Conservation (phyloP, 2,888 invertebrate genomes). For the Phasia obesa region DNA sequence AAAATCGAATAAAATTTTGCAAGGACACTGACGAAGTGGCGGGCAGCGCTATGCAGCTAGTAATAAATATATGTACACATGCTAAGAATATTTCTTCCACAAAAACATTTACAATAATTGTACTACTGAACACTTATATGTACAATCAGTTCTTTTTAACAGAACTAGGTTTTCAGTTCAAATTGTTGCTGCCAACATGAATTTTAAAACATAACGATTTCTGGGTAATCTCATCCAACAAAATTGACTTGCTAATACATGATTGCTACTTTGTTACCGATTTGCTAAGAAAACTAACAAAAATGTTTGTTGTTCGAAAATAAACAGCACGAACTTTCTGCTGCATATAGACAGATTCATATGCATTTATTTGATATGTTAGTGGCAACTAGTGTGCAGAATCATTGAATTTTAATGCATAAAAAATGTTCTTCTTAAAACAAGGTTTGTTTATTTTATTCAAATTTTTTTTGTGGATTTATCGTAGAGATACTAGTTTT, state of each 20-base stretch:
- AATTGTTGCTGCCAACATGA: slow-evolving; percentile 62
- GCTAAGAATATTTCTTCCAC: too few relatives aligned
- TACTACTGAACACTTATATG: slow-evolving; percentile 8
- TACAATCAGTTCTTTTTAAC: slow-evolving; percentile 3
- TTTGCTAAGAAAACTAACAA: slow-evolving; percentile 58
- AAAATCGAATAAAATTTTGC: too few relatives aligned
- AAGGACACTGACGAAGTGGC: too few relatives aligned
- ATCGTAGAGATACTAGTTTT: slow-evolving; percentile 47
- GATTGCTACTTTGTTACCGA: slow-evolving; percentile 71
- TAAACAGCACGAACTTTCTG: slow-evolving; percentile 4
- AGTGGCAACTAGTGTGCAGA: slow-evolving; percentile 67
- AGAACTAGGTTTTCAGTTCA: slow-evolving; percentile 70
- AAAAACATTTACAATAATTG: slow-evolving; percentile 54
- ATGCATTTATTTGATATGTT: slow-evolving; percentile 33
- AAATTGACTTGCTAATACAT: slow-evolving; percentile 71
- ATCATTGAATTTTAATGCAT: slow-evolving; percentile 67
- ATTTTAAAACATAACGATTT: slow-evolving; percentile 58
- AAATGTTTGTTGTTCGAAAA: slow-evolving; percentile 32
- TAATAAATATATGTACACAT: too few relatives aligned
- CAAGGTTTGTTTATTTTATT: slow-evolving; percentile 20
- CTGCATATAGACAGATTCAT: not conserved
- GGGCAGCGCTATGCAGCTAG: too few relatives aligned
- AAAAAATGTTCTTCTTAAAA: slow-evolving; percentile 59
- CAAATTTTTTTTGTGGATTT: slow-evolving; percentile 17
- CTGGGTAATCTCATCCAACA: slow-evolving; percentile 55